Evolutionary conservation across 2,113 vertebrate genomes (phyloP).

Genomic region (Cephalopterus ornatus): DNA sequence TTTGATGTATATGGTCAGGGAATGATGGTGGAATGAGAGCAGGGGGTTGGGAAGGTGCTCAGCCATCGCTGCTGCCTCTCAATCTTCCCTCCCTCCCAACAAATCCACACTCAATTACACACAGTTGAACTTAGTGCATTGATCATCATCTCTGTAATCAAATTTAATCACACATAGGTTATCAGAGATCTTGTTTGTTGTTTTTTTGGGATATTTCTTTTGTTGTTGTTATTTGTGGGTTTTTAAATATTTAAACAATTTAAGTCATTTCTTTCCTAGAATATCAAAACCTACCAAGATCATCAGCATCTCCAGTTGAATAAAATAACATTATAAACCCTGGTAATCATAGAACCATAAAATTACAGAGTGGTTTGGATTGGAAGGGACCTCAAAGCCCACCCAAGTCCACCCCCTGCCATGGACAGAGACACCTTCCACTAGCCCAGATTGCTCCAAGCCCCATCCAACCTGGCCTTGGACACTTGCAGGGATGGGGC

Average conservation of each 20-base stretch:
- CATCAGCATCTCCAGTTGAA: background rate
- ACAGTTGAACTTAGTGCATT: too few relatives aligned
- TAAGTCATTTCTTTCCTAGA: background rate
- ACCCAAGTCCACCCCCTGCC: background rate
- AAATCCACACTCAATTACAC: background rate
- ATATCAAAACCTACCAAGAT: background rate
- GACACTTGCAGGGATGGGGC: background rate
- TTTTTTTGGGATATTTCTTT: background rate
- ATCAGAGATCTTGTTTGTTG: background rate
- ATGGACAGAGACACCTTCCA: background rate
- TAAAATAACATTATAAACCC: background rate
- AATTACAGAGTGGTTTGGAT: background rate
- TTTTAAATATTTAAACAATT: background rate
- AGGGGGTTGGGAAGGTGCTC: background rate
- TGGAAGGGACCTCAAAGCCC: background rate
- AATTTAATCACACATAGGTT: background rate
- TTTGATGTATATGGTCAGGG: background rate
- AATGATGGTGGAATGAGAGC: background rate
- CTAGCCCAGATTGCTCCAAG: background rate
- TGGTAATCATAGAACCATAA: background rate
- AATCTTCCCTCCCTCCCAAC: background rate
- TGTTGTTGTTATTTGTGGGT: background rate
- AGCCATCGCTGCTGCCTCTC: accelerated
- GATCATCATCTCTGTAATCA: background rate
- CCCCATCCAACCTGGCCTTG: background rate